phyloP scores from a whole-genome alignment of 1,140 invertebrate genomes.

The Reticulitermes speratus region DNA sequence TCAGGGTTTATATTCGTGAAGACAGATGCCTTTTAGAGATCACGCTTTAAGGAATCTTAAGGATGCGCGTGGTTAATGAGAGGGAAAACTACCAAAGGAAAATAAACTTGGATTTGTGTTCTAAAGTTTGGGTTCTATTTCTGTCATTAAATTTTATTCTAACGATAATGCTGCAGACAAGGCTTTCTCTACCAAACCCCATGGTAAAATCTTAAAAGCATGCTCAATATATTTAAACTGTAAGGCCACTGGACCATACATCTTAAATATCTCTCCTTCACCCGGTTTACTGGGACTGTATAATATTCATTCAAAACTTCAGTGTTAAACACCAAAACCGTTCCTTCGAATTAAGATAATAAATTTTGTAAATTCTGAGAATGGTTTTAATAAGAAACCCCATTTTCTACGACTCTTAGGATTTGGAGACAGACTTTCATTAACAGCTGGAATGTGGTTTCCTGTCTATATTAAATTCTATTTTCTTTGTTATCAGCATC shows the following conservation, averaged over 20 bases:
- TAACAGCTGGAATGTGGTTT: not conserved
- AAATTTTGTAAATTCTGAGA: not conserved
- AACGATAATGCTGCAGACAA: not conserved
- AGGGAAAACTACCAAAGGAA: not conserved
- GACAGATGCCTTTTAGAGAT: not conserved
- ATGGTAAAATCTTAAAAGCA: not conserved
- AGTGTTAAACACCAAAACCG: not conserved
- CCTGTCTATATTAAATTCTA: not conserved
- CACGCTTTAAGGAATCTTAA: not conserved
- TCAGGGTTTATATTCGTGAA: not conserved
- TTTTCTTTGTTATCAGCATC: not conserved
- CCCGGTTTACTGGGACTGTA: not conserved
- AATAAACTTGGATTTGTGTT: not conserved
- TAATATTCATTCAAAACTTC: not conserved
- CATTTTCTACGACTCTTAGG: not conserved
- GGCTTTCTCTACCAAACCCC: not conserved
- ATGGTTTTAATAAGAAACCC: not conserved
- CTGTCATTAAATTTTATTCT: not conserved
- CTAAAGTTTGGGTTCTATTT: not conserved
- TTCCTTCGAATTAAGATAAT: not conserved
- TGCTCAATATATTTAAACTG: not conserved
- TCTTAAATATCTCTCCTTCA: not conserved
- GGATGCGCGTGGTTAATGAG: not conserved
- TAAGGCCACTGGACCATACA: not conserved
- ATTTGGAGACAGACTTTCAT: not conserved